phyloP scores from a whole-genome alignment of 2,113 vertebrate genomes.

The Protobothrops mucrosquamatus region DNA sequence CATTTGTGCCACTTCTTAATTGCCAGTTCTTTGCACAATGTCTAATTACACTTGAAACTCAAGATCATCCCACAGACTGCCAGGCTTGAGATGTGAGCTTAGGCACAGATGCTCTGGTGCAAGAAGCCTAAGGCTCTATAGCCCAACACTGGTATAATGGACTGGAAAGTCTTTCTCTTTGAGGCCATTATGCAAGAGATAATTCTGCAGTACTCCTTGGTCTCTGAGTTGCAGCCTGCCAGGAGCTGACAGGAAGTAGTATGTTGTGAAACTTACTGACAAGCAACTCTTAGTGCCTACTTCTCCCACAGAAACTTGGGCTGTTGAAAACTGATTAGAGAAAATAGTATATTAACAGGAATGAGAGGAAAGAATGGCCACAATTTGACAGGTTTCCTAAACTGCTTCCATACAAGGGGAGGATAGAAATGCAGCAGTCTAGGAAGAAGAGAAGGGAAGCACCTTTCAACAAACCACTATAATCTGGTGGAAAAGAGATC shows the following conservation, averaged over 20 bases:
- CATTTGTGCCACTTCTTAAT: slow-evolving; percentile 8
- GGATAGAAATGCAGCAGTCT: neutral
- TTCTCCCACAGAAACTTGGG: neutral
- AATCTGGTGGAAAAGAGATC: neutral
- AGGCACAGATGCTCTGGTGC: neutral
- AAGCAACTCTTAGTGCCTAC: neutral
- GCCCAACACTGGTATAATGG: neutral
- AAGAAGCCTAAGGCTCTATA: neutral
- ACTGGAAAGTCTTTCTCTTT: neutral
- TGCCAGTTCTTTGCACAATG: neutral
- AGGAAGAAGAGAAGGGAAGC: neutral
- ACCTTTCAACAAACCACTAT: neutral
- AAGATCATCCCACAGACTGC: neutral
- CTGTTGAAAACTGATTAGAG: neutral
- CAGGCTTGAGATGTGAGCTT: neutral
- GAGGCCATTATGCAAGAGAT: neutral
- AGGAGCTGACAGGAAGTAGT: slow-evolving; percentile 10
- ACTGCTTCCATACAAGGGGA: neutral
- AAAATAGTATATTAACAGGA: neutral
- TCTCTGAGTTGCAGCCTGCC: slow-evolving; percentile 1
- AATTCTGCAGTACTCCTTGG: neutral
- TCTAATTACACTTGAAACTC: neutral
- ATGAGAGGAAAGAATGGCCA: neutral
- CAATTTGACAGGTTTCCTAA: neutral
- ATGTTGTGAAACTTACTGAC: slow-evolving; percentile 21